Base-by-base conservation (phyloP, 2,888 invertebrate species). In the Microctonus brassicae region DNA sequence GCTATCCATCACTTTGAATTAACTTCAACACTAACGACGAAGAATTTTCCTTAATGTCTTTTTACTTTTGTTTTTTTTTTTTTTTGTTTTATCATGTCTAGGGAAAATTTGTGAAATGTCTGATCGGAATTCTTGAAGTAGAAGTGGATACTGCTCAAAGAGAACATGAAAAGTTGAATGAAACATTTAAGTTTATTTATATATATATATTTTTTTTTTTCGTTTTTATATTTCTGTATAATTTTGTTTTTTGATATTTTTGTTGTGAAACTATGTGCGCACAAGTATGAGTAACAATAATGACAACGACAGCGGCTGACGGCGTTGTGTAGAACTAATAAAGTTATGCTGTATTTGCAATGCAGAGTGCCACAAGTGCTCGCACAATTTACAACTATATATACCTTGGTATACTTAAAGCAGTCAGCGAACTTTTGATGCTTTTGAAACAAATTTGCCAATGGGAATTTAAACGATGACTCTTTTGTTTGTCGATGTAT, bases 341-440 rank as follows among this genome's bases (percentile, higher is more conserved):
- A 83, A 82, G 77, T 79, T 77, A 77, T 77, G 72, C 75, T 20
- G 6, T 76, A 84, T 83, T 82, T 82, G 82, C 82, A 83, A 81
- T 84, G 83, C 83, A 83, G 75, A 82, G 70, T 64, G 11, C 29
- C n/a, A 29, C 52, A 52, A 36, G 53, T 26, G 53, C 26, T n/a
- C 17, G 20, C 60, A 70, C 72, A 70, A 72, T 66, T 58, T 13
- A 55, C 69, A 65, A 20, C 61, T 36, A 67, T 65, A 67, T 65
- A 65, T 60, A 60, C n/a, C n/a, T 58, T 36, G 52, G 39, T 69
- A 39, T 10, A 62, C 42, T 33, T 55, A 39, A 61, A 29, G 26
- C 65, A 62, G 62, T 66, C 55, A 39, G 62, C 20, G 57, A 73
- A 69, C 61, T 73, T 74, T 73, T 47, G n/a, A 4, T 17, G n/a